Base-by-base conservation (phyloP, 2,888 invertebrate genomes). In the Elmis aenea region DNA sequence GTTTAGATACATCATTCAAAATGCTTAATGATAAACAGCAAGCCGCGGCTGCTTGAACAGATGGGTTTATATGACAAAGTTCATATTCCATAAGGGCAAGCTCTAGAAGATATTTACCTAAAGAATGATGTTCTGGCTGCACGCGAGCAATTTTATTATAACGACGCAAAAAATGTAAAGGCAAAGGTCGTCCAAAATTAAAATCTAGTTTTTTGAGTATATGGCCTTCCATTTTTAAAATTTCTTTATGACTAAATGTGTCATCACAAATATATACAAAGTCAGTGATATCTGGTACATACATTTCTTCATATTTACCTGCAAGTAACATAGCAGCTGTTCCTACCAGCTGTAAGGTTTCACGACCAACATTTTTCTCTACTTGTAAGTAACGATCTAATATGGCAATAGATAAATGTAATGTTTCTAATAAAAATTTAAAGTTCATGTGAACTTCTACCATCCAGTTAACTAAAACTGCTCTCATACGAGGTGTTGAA, bases 231-330 rank as follows among this genome's bases (percentile, higher is more conserved):
- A 92, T 93, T 44, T 75, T 72, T 26, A 87, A 71, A 21, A 96
- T 80, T 53, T 95, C 87, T 2, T 71, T 60, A 54, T 81, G 84
- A 2, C 77, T 77, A 64, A 89, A 96, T 0, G 91, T 81, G 59
- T 87, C 81, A 67, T 93, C 94, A 5, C 93, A 88, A 33, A 96
- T 85, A 62, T 85, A 91, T 8, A 89, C 85, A 69, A 94, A 94
- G 68, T 97, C 96, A 3, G 69, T 72, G 12, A 93, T 76, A 25
- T 88, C 86, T 0, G 95, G 93, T 1, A 86, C 77, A 57, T 84
- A 91, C 57, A 93, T 84, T 71, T 97, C 97, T 69, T 97, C 96
- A 58, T 91, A 95, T 66, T 97, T 97, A 58, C 85, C 80, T 0
- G 96, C 94, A 33, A 95, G 79, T 55, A 91, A 83, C 75, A 96